Evolutionary conservation across 2,888 invertebrate genomes (phyloP).

Genomic region (Linnaemya tessellans): DNA sequence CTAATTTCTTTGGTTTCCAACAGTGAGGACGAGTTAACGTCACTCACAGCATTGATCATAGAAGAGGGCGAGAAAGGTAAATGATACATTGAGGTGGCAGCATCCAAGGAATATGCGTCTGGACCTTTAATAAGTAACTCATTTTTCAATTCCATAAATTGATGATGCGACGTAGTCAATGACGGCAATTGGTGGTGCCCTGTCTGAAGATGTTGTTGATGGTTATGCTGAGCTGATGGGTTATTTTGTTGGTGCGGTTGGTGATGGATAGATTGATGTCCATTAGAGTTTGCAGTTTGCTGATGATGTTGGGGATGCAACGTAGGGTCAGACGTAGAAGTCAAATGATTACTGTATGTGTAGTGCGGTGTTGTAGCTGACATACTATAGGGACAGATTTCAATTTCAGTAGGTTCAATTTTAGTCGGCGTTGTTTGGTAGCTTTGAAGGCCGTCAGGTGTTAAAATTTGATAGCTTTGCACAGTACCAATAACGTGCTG

Average conservation of each 20-base stretch:
- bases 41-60: slow-evolving; percentile 82
- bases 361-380: slow-evolving; percentile 77
- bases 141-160: slow-evolving; percentile 82
- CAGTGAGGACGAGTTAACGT: slow-evolving; percentile 80
- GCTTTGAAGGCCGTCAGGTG: slow-evolving; percentile 81
- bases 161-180: slow-evolving; percentile 76
- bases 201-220: slow-evolving; percentile 71
- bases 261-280: slow-evolving; percentile 72
- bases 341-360: slow-evolving; percentile 78
- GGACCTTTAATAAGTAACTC: slow-evolving; percentile 80
- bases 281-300: slow-evolving; percentile 75
- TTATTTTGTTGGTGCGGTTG: slow-evolving; percentile 67
- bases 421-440: slow-evolving; percentile 79
- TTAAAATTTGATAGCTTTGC: slow-evolving; percentile 82
- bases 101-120: slow-evolving; percentile 80
- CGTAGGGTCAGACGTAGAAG: slow-evolving; percentile 58
- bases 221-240: slow-evolving; percentile 51
- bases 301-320: slow-evolving; percentile 77
- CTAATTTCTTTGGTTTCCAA: slow-evolving; percentile 83
- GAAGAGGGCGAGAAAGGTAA: slow-evolving; percentile 82
- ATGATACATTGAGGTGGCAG: slow-evolving; percentile 82
- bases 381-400: slow-evolving; percentile 80
- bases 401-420: slow-evolving; percentile 76
- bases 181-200: slow-evolving; percentile 68
- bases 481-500: slow-evolving; percentile 82